A percentile compares a stretch with the other conserved stretches of the same genome.
Evolutionary conservation across 2,797 vertebrate genomes (phyloP).

Genomic region (Neosalanx taihuensis): DNA sequence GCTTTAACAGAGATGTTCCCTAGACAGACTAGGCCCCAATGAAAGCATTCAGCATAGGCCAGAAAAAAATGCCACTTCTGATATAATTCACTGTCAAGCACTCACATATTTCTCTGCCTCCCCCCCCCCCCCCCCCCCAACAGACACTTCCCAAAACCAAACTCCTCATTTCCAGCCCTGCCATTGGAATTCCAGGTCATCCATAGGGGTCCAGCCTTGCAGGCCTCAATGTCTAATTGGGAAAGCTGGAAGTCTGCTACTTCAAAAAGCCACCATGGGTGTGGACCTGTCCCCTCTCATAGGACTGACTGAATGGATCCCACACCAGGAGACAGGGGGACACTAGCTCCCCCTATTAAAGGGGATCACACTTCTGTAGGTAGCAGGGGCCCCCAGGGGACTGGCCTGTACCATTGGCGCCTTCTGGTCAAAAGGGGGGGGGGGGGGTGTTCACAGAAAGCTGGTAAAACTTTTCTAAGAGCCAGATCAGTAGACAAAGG

Average conservation of each 20-base stretch:
- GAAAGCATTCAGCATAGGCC: background rate
- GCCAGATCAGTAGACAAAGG: constrained; percentile 50
- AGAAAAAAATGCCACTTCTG: background rate
- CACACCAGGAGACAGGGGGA: constrained; percentile 10
- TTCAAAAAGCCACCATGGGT: constrained; percentile 6
- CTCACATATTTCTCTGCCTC: background rate
- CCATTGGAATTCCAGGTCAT: constrained; percentile 29
- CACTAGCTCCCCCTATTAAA: constrained; percentile 14
- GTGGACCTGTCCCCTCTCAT: constrained; percentile 6
- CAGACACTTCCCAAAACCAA: background rate
- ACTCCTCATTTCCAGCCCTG: constrained; percentile 13
- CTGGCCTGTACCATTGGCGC: constrained; percentile 41
- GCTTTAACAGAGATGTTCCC: background rate
- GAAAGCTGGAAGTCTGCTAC: constrained; percentile 20
- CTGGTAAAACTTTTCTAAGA: constrained; percentile 65
- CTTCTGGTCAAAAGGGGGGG: constrained; percentile 36
- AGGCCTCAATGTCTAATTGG: constrained; percentile 26
- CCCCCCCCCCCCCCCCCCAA: constrained; percentile 1
- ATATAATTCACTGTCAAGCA: background rate
- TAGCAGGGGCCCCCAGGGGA: constrained; percentile 22
- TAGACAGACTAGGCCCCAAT: background rate
- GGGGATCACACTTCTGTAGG: constrained; percentile 21
- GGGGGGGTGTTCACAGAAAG: constrained; percentile 39
- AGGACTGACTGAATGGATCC: background rate
- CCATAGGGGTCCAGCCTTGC: constrained; percentile 24